Base-by-base conservation (phyloP, 2,113 vertebrate species). In the Bostrychus sinensis region DNA sequence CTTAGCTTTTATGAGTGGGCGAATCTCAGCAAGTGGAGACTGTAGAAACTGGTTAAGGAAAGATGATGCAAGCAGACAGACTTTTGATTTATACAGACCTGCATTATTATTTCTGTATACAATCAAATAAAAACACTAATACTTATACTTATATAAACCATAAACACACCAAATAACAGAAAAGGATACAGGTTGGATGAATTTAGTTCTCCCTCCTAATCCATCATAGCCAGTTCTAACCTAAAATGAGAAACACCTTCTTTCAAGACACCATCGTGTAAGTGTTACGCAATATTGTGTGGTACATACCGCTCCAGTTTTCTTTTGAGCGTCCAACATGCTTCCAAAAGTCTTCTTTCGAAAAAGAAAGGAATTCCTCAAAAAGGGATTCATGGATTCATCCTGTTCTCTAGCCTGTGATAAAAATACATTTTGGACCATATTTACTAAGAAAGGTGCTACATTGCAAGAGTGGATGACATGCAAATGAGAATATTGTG, bases 151-250 rank as follows among this genome's bases (percentile, higher is more conserved):
- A 12, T n/a, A n/a, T 48, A 9, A 16, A 3, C n/a, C 9, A 8
- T n/a, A 22, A 6, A 56, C 2, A 57, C 7, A 34, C 23, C 10
- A 54, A 14, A 61, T 53, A 10, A 14, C 16, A 28, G 10, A 20
- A 53, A 60, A 97, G 94, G 95, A 99, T 99, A 99, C 96, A 62
- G 95, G 94, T 63, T 96, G 94, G 72, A 98, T 93, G 82, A 96
- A 98, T 82, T 95, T 99, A 0, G 93, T 97, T 62, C 96, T 92
- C 77, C 97, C 96, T 77, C 96, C 97, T 43, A 98, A 90, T 20
- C 97, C 96, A 56, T 98, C 95, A 0, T 95, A 99, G 4, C 96
- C 97, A 0, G 28, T 94, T 77, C 90, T 89, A 37, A 99, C 90
- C 96, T 98, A 86, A 43, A 83, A 78, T 4, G 23, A 81, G 58